Evolutionary conservation across 2,113 vertebrate species (phyloP), one percentile per base, ranked within the genome.

Genomic region (Maylandia zebra): DNA sequence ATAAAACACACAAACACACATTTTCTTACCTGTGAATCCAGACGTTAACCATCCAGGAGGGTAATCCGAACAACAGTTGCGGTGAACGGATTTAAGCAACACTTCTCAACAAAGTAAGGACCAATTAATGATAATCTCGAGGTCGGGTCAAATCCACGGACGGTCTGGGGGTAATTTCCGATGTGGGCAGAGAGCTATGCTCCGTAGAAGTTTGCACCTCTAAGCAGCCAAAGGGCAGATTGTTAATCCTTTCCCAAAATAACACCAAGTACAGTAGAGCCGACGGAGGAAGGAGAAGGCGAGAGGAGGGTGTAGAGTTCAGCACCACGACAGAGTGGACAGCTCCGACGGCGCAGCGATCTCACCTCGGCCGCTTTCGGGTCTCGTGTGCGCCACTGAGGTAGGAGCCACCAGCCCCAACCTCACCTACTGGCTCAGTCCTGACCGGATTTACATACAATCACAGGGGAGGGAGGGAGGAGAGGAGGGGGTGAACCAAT

Each of bases 241-340:
- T 74, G 86, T 88, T 91, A 93, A 95, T 95, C 95, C 94, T 86
- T 88, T 88, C 87, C 41, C 74, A 43, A 90, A 88, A 89, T 87
- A 64, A 19, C 55, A 53, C 1, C 36, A 32, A 19, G 74, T 45
- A 24, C 76, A 83, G 86, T 2, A 32, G 82, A 90, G 82, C 52
- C 53, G 55, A 3, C 2, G 3, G 45, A 45, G 17, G 7, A 10
- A 27, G 22, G 59, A 19, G 52, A 52, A 24, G 55, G 27, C 32
- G 34, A 19, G 57, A 55, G 3, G 55, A 57, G 17, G n/a, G 7
- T 34, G 30, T 50, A 53, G 61, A 88, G 85, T 96, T 96, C 96
- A 97, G 96, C 95, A 97, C 96, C 94, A 87, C 88, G 22, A 86
- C 64, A 22, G 22, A 95, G 88, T 89, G 95, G 95, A 96, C 96